Evolutionary conservation across 2,888 invertebrate species (phyloP).

Genomic region (Xanthorhoe designata): DNA sequence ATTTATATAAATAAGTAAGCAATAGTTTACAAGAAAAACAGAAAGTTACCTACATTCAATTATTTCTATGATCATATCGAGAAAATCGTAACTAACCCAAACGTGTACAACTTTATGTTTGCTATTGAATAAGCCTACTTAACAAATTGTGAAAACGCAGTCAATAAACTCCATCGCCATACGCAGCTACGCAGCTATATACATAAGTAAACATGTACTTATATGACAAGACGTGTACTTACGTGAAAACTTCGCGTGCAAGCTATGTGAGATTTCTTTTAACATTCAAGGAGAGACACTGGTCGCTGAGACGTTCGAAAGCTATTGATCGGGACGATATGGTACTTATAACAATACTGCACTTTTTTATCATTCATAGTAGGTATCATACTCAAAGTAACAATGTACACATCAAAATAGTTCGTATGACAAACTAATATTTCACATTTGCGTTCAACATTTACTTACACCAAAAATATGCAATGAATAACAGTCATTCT

Average conservation of each 20-base stretch:
- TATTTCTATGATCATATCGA: not conserved
- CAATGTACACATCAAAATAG: too few relatives aligned
- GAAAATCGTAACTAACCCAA: not conserved
- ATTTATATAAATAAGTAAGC: too few relatives aligned
- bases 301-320: slow-evolving; percentile 36
- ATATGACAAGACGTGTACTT: slow-evolving; percentile 55
- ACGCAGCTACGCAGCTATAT: slow-evolving; percentile 25
- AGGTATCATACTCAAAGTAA: too few relatives aligned
- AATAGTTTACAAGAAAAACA: not conserved
- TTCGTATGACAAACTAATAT: too few relatives aligned
- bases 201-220: slow-evolving; percentile 40
- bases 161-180: slow-evolving; percentile 44
- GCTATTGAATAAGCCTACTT: slow-evolving; percentile 19
- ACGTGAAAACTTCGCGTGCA: slow-evolving; percentile 80
- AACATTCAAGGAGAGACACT: slow-evolving; percentile 75
- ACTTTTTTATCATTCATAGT: not conserved
- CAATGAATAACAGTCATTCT: too few relatives aligned
- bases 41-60: not conserved
- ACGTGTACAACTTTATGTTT: not conserved
- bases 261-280: slow-evolving; percentile 75
- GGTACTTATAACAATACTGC: slow-evolving; percentile 9
- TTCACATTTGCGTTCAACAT: too few relatives aligned
- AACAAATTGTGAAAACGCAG: slow-evolving; percentile 43
- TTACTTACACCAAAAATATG: too few relatives aligned
- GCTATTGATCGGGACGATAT: slow-evolving; percentile 30